Evolutionary conservation across 2,888 invertebrate species (phyloP).

Genomic region (Dryadula phaetusa): DNA sequence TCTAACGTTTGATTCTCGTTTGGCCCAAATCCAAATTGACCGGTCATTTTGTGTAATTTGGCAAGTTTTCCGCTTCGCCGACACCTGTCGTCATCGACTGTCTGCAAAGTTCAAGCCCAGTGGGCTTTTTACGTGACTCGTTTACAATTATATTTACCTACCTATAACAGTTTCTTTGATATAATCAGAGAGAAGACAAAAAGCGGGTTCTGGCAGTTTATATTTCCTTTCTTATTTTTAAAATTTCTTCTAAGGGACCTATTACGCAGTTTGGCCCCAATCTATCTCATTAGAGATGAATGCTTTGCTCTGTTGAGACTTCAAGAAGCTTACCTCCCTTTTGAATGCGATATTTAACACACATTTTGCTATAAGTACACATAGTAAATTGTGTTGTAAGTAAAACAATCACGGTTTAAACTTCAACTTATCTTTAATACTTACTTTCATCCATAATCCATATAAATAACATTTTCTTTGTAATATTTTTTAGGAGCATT

Average conservation of each 20-base stretch:
- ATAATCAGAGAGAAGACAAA: constrained; percentile 26
- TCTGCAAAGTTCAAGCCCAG: constrained; percentile 58
- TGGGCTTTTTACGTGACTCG: constrained; percentile 46
- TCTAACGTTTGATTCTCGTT: constrained; percentile 53
- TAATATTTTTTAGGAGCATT: no score
- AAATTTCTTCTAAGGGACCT: constrained; percentile 38
- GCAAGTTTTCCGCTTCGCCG: constrained; percentile 64
- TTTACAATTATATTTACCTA: constrained; percentile 37
- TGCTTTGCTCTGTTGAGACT: constrained; percentile 32
- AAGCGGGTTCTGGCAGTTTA: constrained; percentile 30
- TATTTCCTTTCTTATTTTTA: constrained; percentile 31
- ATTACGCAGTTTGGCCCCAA: constrained; percentile 35
- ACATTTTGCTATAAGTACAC: constrained; percentile 1
- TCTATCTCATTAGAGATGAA: constrained; percentile 40
- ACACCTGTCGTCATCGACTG: constrained; percentile 71
- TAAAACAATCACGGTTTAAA: background rate
- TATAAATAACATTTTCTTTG: no score
- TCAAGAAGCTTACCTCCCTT: constrained; percentile 31
- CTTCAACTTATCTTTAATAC: background rate
- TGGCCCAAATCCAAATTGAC: constrained; percentile 70
- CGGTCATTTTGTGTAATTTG: constrained; percentile 71
- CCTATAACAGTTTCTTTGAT: constrained; percentile 36
- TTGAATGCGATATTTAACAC: constrained; percentile 29
- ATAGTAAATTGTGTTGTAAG: background rate
- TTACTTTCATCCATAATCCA: background rate